phyloP scores from a whole-genome alignment of 2,113 vertebrate genomes.

The Haliaeetus leucogaster region DNA sequence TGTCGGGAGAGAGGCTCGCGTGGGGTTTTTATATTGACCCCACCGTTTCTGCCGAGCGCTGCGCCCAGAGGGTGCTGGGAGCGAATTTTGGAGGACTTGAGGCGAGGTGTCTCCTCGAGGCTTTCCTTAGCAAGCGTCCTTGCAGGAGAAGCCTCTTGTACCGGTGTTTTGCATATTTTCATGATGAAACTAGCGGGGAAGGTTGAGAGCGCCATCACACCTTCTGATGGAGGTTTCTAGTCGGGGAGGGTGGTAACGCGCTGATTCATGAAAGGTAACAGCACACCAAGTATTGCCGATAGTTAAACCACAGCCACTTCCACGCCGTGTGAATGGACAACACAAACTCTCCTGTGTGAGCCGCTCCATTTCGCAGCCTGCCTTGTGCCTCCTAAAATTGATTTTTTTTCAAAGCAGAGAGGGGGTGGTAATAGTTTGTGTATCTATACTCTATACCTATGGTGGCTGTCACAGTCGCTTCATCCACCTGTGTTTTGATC shows the following conservation, averaged over 20 bases:
- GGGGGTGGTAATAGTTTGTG: rapidly evolving
- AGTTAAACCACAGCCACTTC: rapidly evolving
- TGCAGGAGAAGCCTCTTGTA: not conserved
- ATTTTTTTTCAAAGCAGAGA: rapidly evolving
- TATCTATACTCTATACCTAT: rapidly evolving
- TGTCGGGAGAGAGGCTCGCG: too few relatives aligned
- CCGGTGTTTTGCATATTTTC: rapidly evolving
- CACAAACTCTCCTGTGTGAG: rapidly evolving
- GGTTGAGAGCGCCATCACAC: rapidly evolving
- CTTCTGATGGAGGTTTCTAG: not conserved
- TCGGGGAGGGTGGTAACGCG: not conserved
- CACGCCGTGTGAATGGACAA: rapidly evolving
- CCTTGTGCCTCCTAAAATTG: not conserved
- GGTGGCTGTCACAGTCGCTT: rapidly evolving
- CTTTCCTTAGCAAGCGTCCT: too few relatives aligned
- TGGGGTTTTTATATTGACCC: rapidly evolving
- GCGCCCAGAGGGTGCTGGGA: not conserved
- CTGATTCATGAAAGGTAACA: rapidly evolving
- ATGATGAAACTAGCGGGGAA: rapidly evolving
- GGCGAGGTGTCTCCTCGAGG: not conserved
- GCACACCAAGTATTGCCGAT: rapidly evolving
- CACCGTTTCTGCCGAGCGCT: not conserved
- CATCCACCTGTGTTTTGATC: rapidly evolving
- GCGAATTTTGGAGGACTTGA: rapidly evolving
- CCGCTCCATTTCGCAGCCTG: rapidly evolving